Evolutionary conservation across 2,888 invertebrate genomes (phyloP), one percentile per base, ranked within the genome.

Genomic region (Bellardia pandia): DNA sequence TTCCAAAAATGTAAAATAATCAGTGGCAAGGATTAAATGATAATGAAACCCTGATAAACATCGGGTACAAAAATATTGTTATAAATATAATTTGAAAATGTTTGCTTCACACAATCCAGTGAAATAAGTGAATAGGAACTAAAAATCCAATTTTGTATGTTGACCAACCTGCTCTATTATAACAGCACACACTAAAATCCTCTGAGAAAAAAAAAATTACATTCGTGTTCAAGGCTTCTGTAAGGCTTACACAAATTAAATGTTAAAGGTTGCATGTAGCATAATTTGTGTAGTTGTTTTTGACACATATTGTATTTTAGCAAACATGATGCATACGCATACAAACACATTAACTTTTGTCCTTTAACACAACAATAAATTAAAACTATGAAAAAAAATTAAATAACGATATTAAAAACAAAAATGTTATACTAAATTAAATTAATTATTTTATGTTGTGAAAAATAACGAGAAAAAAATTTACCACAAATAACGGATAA

Each of bases 291-390:
- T 33, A 56, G 53, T 53, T 79, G 71, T 71, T 79, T n/a, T 51
- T 79, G 56, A 71, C 51, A 79, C 40, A 51, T 62, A 71, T 71
- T 79, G 40, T 62, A 30, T 58, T 68, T 68, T 45, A 45, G 48
- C 58, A 37, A 48, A 14, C 16, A 69, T 69, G 58, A 9, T 40
- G 40, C 56, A 68, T n/a, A 8, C 9, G 33, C 13, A 45, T 30
- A 56, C 66, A 60, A 60, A 40, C 40, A 62, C 64, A 64, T 64
- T 80, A 85, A 85, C 60, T 69, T 62, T 71, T 78, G 75, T 53
- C 85, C 79, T 85, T 79, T 79, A 58, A 53, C 68, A 69, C 45
- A 69, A 74, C 79, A 60, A 79, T 79, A 75, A 75, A 79, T 79
- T 76, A 76, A 82, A 82, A 60, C 16, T 72, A 58, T 77, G 62